phyloP scores from a whole-genome alignment of 2,888 invertebrate genomes.

The Apotomis turbidana region DNA sequence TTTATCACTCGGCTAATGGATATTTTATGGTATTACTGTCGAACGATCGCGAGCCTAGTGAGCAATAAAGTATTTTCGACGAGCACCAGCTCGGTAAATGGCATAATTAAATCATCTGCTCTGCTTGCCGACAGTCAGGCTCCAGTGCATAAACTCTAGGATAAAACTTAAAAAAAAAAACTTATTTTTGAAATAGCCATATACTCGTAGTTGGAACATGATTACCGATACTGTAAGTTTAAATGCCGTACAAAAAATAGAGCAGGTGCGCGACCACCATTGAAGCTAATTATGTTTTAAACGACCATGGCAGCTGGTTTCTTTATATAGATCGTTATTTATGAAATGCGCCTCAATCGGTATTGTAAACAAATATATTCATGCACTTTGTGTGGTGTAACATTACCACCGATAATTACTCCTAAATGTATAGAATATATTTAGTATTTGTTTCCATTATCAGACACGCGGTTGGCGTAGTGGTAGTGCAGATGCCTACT shows the following conservation, averaged over 20 bases:
- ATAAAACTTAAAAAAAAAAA: slow-evolving; percentile 13
- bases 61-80: slow-evolving; percentile 34
- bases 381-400: slow-evolving; percentile 6
- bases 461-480: no score
- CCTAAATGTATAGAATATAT: background rate
- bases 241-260: slow-evolving; percentile 50
- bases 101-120: slow-evolving; percentile 32
- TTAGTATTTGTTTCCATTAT: background rate
- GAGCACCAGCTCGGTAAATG: slow-evolving; percentile 30
- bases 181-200: slow-evolving; percentile 10
- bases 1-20: slow-evolving; percentile 1
- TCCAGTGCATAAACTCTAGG: background rate
- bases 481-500: no score
- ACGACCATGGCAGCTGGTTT: slow-evolving; percentile 56
- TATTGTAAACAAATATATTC: slow-evolving; percentile 16
- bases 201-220: slow-evolving; percentile 16
- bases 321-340: slow-evolving; percentile 53
- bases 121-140: slow-evolving; percentile 12
- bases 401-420: no score
- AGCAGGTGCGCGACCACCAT: slow-evolving; percentile 55
- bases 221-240: slow-evolving; percentile 43
- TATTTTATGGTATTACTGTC: slow-evolving; percentile 8
- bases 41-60: slow-evolving; percentile 15
- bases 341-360: slow-evolving; percentile 15
- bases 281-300: slow-evolving; percentile 55